A percentile compares a stretch with the other conserved stretches of the same genome.
Conservation (phyloP, 2,888 invertebrate genomes). For the Hoplodrina blanda region DNA sequence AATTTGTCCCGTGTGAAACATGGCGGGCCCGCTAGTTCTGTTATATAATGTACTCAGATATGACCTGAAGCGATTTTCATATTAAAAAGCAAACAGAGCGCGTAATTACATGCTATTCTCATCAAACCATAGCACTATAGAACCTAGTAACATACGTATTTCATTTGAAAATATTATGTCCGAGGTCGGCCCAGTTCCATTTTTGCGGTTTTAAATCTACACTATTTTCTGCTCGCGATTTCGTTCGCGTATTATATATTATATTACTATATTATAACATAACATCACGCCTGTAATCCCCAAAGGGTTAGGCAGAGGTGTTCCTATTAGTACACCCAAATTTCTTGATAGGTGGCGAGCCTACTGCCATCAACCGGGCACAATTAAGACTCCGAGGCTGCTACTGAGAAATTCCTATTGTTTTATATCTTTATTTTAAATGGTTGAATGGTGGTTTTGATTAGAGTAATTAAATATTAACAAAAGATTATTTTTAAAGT, state of each 20-base stretch:
- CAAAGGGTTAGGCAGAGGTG: too few species aligned
- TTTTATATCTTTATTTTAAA: too few species aligned
- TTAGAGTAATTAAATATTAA: neutral
- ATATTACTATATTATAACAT: too few species aligned
- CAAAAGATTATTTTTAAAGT: neutral
- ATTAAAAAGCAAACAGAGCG: slow-evolving; percentile 49
- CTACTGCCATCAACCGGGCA: too few species aligned
- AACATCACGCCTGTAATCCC: too few species aligned
- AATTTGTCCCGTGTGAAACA: too few species aligned
- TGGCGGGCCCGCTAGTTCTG: too few species aligned
- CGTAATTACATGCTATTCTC: slow-evolving; percentile 36
- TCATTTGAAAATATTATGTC: slow-evolving; percentile 18
- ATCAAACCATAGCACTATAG: slow-evolving; percentile 8
- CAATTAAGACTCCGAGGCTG: too few species aligned
- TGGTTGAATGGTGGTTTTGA: neutral
- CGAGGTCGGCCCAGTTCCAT: slow-evolving; percentile 12
- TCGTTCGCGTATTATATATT: too few species aligned
- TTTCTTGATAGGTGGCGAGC: too few species aligned
- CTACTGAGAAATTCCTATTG: too few species aligned
- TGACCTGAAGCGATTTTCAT: slow-evolving; percentile 14
- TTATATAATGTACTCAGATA: neutral
- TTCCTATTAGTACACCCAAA: too few species aligned
- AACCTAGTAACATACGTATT: slow-evolving; percentile 4
- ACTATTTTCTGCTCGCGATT: neutral
- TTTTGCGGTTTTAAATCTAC: neutral